Percentiles rank a stretch among this genome's conserved stretches.
Conservation (phyloP, 2,113 vertebrate species). For the Riparia riparia region DNA sequence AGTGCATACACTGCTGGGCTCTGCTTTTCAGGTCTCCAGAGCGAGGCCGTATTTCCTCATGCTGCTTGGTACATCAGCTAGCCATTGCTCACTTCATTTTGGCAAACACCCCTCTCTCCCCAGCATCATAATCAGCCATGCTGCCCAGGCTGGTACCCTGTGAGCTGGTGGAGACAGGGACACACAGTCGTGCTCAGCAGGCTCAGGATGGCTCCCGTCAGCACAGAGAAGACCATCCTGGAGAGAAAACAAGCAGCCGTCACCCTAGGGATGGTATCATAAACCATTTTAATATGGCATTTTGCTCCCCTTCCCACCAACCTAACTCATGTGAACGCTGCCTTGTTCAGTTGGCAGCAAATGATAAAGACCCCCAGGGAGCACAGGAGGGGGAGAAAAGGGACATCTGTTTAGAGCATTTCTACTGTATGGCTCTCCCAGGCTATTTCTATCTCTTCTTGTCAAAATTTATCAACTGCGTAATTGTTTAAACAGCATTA, state of each 20-base stretch:
- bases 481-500: conserved; percentile 77
- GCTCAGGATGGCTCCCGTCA: not conserved
- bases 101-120: not conserved
- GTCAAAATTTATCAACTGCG: conserved; percentile 76
- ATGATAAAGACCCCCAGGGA: conserved; percentile 42
- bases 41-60: accelerated
- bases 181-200: accelerated
- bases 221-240: not conserved
- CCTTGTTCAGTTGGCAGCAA: conserved; percentile 65
- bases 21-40: not conserved
- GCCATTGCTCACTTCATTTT: not conserved
- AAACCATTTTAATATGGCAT: conserved; percentile 38
- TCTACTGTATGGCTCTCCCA: conserved; percentile 67
- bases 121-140: not conserved
- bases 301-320: not conserved
- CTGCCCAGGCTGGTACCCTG: not conserved
- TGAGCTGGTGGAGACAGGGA: not conserved
- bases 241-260: not conserved
- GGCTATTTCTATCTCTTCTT: conserved; percentile 73
- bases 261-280: conserved; percentile 1
- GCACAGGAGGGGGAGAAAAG: conserved; percentile 48
- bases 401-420: conserved; percentile 72
- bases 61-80: not conserved
- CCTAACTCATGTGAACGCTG: conserved; percentile 14
- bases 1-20: not conserved